Evolutionary conservation across 1,140 invertebrate genomes (phyloP).

Genomic region (Diabrotica virgifera): DNA sequence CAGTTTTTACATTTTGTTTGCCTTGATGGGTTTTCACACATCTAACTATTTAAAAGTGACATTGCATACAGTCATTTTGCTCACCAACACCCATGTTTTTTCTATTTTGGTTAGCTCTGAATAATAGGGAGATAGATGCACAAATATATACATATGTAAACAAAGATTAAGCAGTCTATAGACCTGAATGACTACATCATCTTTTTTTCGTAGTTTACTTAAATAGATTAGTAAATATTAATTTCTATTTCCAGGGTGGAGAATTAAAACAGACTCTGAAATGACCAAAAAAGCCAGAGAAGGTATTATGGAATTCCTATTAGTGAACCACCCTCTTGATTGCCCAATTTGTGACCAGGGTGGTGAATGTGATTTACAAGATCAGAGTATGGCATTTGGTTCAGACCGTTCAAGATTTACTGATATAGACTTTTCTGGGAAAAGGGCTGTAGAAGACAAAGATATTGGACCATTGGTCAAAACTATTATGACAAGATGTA

Average conservation of each 20-base stretch:
- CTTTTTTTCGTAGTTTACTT: no score
- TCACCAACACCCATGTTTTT: no score
- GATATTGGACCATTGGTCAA: constrained; percentile 97
- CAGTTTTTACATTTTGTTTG: no score
- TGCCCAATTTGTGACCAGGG: constrained; percentile 99
- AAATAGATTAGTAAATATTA: neutral
- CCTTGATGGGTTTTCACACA: no score
- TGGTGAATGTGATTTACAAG: constrained; percentile 98
- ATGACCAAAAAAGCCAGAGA: constrained; percentile 91
- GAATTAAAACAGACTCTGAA: constrained; percentile 96
- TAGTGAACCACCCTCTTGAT: constrained; percentile 98
- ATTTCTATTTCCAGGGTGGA: constrained; percentile 54
- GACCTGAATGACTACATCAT: no score
- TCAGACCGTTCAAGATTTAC: constrained; percentile 92
- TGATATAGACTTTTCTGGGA: constrained; percentile 91
- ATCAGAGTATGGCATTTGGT: constrained; percentile 99
- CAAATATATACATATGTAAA: no score
- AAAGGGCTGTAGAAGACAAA: constrained; percentile 98
- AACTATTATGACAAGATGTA: constrained; percentile 99
- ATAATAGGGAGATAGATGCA: no score
- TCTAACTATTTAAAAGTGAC: no score
- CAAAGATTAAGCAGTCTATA: no score
- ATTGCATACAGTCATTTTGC: no score
- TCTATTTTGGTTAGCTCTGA: no score
- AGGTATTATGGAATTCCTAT: constrained; percentile 98